Conservation (phyloP, 2,888 invertebrate species). For the Metacarcinus magister region DNA sequence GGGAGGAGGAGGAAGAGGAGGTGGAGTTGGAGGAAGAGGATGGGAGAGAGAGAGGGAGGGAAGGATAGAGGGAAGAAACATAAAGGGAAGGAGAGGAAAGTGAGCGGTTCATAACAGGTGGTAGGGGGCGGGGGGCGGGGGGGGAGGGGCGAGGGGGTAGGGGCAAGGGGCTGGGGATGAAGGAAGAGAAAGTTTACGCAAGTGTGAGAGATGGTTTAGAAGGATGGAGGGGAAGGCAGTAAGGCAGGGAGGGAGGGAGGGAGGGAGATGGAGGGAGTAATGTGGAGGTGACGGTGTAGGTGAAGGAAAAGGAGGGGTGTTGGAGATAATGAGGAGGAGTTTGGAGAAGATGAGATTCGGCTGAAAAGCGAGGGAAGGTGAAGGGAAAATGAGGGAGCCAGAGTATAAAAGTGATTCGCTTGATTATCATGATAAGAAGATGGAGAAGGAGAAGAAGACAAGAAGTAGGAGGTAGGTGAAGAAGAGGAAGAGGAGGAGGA, state of each 20-base stretch:
- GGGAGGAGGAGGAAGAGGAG: not conserved
- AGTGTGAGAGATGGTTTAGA: slow-evolving; percentile 10
- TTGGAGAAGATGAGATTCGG: slow-evolving; percentile 32
- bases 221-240: not conserved
- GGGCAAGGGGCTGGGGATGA: not conserved
- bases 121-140: not conserved
- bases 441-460: not conserved
- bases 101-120: not conserved
- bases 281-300: slow-evolving; percentile 38
- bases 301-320: not conserved
- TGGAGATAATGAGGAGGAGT: slow-evolving; percentile 36
- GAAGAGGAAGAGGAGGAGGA: not conserved
- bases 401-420: not conserved
- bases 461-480: not conserved
- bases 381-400: slow-evolving; percentile 9
- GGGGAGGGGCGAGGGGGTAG: not conserved
- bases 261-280: not conserved
- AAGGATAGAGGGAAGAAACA: not conserved
- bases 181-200: not conserved
- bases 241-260: not conserved
- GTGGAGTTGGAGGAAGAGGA: not conserved
- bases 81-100: not conserved
- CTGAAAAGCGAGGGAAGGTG: slow-evolving; percentile 15
- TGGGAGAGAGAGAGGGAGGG: no score
- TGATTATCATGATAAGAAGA: slow-evolving; percentile 9